Evolutionary conservation across 2,797 vertebrate genomes (phyloP), one percentile per base, ranked within the genome.

Genomic region (Onychomys leucogaster): DNA sequence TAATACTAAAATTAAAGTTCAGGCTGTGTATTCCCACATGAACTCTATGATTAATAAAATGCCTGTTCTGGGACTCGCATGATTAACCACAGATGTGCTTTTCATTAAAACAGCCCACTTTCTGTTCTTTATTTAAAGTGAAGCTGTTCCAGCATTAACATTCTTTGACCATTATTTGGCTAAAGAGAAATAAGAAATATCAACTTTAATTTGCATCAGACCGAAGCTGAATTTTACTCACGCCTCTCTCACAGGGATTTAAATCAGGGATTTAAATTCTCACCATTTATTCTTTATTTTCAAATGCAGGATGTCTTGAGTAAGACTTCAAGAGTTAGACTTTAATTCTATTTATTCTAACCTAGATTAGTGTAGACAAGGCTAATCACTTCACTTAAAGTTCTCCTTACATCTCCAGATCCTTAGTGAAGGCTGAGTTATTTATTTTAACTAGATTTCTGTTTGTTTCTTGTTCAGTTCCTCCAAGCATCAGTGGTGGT

Each of bases 401-500:
- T 17, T 95, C 65, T 41, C 49, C 5, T 88, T 86, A 65, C 10
- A 27, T 81, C 94, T 80, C 86, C 59, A 57, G 37, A 25, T 59
- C 59, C 63, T 87, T 93, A 8, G 2, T 0, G n/a, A 23, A 90
- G 90, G 27, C 11, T 57, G 4, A n/a, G 14, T 89, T 41, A 19
- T 81, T 85, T 92, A 21, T 10, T 11, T 2, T 85, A 78, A 63
- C 12, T 75, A 89, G 9, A n/a, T 6, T 10, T 89, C 97, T 25
- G 3, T 95, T 34, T 29, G 17, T 96, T 90, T 97, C 65, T 94
- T 82, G 25, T 83, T 77, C 98, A 99, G 99, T 99, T 98, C 98
- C 99, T 96, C 99, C 99, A 9, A 98, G 95, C 2, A 99, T 99
- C 97, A 98, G 94, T 94, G 98, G 98, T 6, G 98, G 99, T n/a